Base-by-base conservation (phyloP, 2,888 invertebrate species). In the Cordylochernes scorpioides region DNA sequence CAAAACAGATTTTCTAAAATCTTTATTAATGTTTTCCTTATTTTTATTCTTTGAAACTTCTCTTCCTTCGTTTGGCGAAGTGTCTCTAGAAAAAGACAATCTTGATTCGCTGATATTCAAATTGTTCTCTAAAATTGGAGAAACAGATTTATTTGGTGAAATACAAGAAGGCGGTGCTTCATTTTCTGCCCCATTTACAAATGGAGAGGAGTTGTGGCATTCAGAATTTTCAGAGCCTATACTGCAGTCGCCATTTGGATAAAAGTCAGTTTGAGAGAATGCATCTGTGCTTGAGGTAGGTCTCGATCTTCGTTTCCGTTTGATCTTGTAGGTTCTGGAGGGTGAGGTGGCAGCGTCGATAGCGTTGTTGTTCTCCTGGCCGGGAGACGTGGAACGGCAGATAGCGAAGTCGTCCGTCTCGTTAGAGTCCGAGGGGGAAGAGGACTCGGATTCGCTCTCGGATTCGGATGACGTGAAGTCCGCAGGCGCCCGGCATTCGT, bases 1-100 rank as follows among this genome's bases (percentile, higher is more conserved):
- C 9, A 71, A 48, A 1, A 66, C 65, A 0, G 71, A 71, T 48
- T 72, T 71, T 18, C 71, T 57, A 42, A 68, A 69, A 47, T 70
- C 70, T 51, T 71, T 71, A 48, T 71, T 71, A 14, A 71, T 42
- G 17, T 25, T 21, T 3, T 17, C 17, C n/a, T n/a, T n/a, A n/a
- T n/a, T n/a, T n/a, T n/a, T n/a, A n/a, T n/a, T n/a, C n/a, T n/a
- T n/a, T n/a, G n/a, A n/a, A n/a, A n/a, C n/a, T 24, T 29, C 17
- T 24, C 25, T 17, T 14, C 24, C 25, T 4, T 31, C 35, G 17
- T 38, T 38, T 1, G 38, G 38, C 4, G 38, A 38, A 7, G 32
- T 32, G 25, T 38, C 38, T 16, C 38, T 30, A 1, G 38, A 35
- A 14, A 38, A 38, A 5, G 34, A 31, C 5, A 14, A 13, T 6